A percentile compares a stretch with the other conserved stretches of the same genome.
phyloP scores from a whole-genome alignment of 2,888 invertebrate genomes.

The Epinotia ramella region DNA sequence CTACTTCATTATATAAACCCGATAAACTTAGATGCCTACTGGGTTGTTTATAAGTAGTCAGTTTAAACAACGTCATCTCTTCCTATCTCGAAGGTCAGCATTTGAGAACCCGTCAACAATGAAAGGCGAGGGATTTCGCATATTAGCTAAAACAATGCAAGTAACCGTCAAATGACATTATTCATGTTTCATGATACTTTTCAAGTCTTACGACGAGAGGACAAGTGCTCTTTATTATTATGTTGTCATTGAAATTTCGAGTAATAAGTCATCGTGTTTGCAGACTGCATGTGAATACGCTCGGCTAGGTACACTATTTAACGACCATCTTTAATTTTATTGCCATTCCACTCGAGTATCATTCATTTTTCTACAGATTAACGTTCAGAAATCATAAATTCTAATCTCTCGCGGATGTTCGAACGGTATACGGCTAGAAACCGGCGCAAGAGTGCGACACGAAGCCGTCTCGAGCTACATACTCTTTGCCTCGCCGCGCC shows the following conservation, averaged over 20 bases:
- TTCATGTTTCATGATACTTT: background rate
- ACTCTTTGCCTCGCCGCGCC: constrained; percentile 51
- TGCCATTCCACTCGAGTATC: constrained; percentile 12
- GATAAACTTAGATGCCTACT: background rate
- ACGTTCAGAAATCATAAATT: constrained; percentile 65
- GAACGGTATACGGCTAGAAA: constrained; percentile 68
- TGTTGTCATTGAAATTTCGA: too few species aligned
- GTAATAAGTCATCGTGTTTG: too few species aligned
- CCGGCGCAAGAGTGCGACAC: constrained; percentile 64
- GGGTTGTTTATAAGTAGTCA: background rate
- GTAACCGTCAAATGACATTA: constrained; percentile 9
- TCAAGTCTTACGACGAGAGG: background rate
- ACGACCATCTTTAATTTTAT: constrained; percentile 46
- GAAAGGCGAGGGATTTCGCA: background rate
- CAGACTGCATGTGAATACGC: background rate
- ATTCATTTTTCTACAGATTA: constrained; percentile 55
- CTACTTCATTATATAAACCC: background rate
- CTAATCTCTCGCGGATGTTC: constrained; percentile 74
- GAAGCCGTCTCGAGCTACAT: constrained; percentile 61
- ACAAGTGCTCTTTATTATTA: background rate
- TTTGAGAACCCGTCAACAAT: constrained; percentile 10
- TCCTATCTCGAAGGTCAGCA: constrained; percentile 15
- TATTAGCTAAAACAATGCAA: background rate
- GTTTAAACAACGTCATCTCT: constrained; percentile 18
- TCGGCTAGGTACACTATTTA: constrained; percentile 35